Evolutionary conservation across 2,888 invertebrate species (phyloP), one percentile per base, ranked within the genome.

Genomic region (Chymomyza amoena): DNA sequence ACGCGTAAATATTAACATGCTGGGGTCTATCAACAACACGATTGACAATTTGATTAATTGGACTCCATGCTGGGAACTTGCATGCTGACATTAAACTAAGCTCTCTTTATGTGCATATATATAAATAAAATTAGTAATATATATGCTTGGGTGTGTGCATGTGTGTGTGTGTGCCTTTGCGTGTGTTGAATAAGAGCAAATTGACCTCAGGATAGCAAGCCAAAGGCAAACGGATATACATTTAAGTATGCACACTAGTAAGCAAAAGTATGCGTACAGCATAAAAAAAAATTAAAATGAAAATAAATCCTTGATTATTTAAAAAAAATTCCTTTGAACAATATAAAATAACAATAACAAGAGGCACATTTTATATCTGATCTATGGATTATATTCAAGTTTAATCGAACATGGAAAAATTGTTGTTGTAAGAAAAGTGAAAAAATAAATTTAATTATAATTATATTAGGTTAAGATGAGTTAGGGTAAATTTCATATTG

Each of bases 11-110:
- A 66, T 66, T 59, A 66, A 60, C 66, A 60, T 60, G 64, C 50
- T 54, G 60, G 36, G 69, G 73, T 71, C 66, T 72, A 75, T 77
- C 72, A 70, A 65, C 62, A 73, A 64, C 66, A 70, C 72, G 72
- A 77, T 77, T 76, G 76, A 73, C 80, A 74, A 74, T 74, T 80
- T 81, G 78, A 82, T 82, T 82, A 82, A 82, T 82, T 78, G 80
- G 72, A 76, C 70, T 62, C 54, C 76, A 71, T 68, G 76, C 66
- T 76, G 73, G 54, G 70, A 57, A 59, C 59, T n/a, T 45, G 45
- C 64, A 66, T 56, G 54, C 62, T 51, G 57, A 57, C 57, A 57
- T 20, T 7, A 57, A 25, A 13, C n/a, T 15, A 56, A 20, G 54
- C 18, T 20, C 54, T 54, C 54, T 20, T 9, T 18, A 16, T 52